Percentiles rank a stretch among this genome's conserved stretches.
These are phyloP conservation scores for Stomatorhinus ivindoensis DNA, from an alignment of 2,113 vertebrate species.

Conservation along the genomic window DNA sequence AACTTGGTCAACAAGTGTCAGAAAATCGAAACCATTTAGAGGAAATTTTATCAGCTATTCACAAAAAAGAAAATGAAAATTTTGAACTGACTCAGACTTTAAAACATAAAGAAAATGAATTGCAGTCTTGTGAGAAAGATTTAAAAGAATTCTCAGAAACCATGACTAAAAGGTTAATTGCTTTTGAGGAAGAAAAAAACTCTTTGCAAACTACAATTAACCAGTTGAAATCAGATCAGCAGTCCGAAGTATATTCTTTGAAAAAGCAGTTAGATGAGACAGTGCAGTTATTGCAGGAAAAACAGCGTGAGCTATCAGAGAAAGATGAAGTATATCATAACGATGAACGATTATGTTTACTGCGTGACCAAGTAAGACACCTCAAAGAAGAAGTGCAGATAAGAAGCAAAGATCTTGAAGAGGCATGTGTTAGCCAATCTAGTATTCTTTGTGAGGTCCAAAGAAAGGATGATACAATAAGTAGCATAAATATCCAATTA, in stretches of 20 bases:
- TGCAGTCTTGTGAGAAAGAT: conserved; percentile 38
- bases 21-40: conserved; percentile 59
- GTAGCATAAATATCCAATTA: conserved; percentile 58
- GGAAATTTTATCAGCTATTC: conserved; percentile 52
- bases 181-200: conserved; percentile 29
- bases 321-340: conserved; percentile 36
- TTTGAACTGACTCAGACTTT: conserved; percentile 47
- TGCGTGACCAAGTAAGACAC: conserved; percentile 47
- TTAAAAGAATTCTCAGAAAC: conserved; percentile 35
- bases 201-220: conserved; percentile 40
- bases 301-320: conserved; percentile 43
- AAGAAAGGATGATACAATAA: conserved; percentile 54
- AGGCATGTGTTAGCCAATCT: conserved; percentile 38
- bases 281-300: conserved; percentile 32
- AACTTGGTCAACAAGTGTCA: conserved; percentile 32
- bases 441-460: conserved; percentile 43
- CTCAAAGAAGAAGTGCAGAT: conserved; percentile 43
- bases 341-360: conserved; percentile 36
- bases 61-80: conserved; percentile 59
- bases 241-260: conserved; percentile 41
- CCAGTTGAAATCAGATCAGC: conserved; percentile 39
- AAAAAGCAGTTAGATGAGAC: conserved; percentile 40
- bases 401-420: conserved; percentile 39
- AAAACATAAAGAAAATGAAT: conserved; percentile 52
- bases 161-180: conserved; percentile 35